A percentile compares a stretch with the other conserved stretches of the same genome.
Evolutionary conservation across 2,888 invertebrate species (phyloP).

Genomic region (Halictus ligatus): DNA sequence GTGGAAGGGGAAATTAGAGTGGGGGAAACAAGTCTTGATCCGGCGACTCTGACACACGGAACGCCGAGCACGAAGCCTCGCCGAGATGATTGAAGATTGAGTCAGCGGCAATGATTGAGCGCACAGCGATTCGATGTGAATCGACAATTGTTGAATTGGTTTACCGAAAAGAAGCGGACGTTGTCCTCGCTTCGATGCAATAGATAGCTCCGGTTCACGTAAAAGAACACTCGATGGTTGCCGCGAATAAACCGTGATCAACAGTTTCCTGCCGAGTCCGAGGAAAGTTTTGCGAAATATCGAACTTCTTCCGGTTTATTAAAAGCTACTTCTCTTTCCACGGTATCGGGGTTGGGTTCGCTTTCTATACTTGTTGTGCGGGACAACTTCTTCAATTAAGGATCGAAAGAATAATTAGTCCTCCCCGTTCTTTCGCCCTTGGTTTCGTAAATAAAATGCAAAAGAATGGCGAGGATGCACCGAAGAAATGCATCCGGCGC

Average conservation of each 20-base stretch:
- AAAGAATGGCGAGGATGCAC: not conserved
- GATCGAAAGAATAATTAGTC: slow-evolving; percentile 12
- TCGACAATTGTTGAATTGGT: not conserved
- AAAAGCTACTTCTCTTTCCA: slow-evolving; percentile 10
- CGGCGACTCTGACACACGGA: too few species aligned
- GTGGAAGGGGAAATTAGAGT: too few species aligned
- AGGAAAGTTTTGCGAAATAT: slow-evolving; percentile 3
- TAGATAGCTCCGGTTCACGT: not conserved
- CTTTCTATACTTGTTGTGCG: not conserved
- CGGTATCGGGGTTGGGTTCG: not conserved
- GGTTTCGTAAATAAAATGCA: not conserved
- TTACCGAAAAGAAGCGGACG: not conserved
- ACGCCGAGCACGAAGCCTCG: too few species aligned
- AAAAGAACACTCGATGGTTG: not conserved
- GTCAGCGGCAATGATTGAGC: too few species aligned
- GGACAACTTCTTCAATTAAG: not conserved
- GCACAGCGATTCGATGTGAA: not conserved
- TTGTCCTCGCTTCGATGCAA: not conserved
- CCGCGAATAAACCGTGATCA: slow-evolving; percentile 8
- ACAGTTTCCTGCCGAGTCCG: not conserved
- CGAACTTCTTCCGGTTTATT: slow-evolving; percentile 10
- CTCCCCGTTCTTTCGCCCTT: not conserved
- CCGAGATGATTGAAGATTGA: too few species aligned
- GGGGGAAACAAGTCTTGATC: too few species aligned
- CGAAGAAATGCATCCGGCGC: not conserved